Base-by-base conservation (phyloP, 1,140 invertebrate genomes). In the Diprion similis region DNA sequence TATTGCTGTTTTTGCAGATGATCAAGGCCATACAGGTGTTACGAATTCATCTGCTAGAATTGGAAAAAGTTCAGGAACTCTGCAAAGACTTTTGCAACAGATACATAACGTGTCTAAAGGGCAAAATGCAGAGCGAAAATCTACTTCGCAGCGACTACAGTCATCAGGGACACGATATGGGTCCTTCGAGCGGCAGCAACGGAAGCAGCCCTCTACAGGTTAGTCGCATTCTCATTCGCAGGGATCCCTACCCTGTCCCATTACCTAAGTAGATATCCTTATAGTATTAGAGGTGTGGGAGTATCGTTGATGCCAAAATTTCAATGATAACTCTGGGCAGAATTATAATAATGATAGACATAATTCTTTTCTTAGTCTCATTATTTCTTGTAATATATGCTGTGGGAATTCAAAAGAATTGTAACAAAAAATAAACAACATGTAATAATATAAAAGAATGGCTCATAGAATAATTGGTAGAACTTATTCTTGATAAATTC, bases 1-100 rank as follows among this genome's bases (percentile, higher is more conserved):
- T 37, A n/a, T 74, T 76, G 66, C 68, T 79, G 76, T 73, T 73
- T 83, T 88, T 90, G 72, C 88, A 96, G 93, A 99, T 99, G 97
- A 96, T 99, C 81, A 98, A 98, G 89, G 96, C 97, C 71, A 98
- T 98, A 84, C 97, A 99, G 91, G 98, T 99, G 47, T 89, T 99
- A 72, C 90, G 97, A 78, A 98, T 99, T 86, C 98, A 99, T 89
- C 90, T 99, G 45, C 88, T 99, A 77, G 98, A 99, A 87, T 88
- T 99, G 82, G 95, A 96, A 87, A 96, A 99, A 90, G 97, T 99
- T 46, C 97, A 98, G 87, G 97, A 99, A 89, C 85, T 99, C 76
- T 99, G 97, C 89, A 96, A 98, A 83, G 97, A 98, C 89, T 99
- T 98, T 89, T 98, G 97, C 89, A 96, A 96, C 82, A 91, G 97